Evolutionary conservation across 64 coral and sea anemone genomes (phyloP).

Genomic region (Stichodactyla helianthus): DNA sequence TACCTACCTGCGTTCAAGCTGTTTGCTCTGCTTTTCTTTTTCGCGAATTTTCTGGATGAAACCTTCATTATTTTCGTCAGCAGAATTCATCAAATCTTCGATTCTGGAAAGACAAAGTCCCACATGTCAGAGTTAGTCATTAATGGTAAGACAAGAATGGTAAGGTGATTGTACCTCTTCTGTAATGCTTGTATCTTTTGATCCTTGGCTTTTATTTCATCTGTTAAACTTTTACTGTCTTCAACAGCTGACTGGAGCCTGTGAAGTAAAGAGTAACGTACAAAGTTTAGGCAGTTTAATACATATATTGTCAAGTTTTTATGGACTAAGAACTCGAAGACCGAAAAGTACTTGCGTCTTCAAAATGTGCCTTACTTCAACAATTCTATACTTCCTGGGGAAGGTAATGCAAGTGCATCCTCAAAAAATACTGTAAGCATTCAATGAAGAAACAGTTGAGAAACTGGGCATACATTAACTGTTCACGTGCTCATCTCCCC

Average conservation of each 20-base stretch:
- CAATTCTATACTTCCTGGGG: too few species aligned
- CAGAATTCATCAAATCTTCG: conserved; percentile 54
- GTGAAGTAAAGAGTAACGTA: background rate
- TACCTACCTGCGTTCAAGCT: conserved; percentile 70
- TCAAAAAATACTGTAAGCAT: too few species aligned
- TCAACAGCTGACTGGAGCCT: conserved; percentile 78
- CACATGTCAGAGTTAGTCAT: too few species aligned
- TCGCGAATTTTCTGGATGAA: conserved; percentile 60
- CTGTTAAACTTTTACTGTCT: conserved; percentile 53
- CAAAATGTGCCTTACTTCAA: background rate
- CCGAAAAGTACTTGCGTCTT: too few species aligned
- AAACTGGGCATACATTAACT: too few species aligned
- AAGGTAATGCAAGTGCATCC: too few species aligned
- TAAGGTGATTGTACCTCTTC: conserved; percentile 43
- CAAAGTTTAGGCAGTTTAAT: background rate
- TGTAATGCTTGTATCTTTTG: conserved; percentile 75
- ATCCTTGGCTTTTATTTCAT: conserved; percentile 69
- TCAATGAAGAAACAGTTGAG: too few species aligned
- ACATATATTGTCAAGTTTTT: background rate
- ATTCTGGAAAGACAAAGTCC: conserved; percentile 32
- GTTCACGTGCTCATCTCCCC: too few species aligned
- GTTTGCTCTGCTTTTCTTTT: conserved; percentile 82
- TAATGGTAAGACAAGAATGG: background rate
- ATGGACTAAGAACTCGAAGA: background rate
- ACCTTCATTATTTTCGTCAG: conserved; percentile 63